Base-by-base conservation (phyloP, 2,888 invertebrate genomes). In the Pseudococcus longispinus region DNA sequence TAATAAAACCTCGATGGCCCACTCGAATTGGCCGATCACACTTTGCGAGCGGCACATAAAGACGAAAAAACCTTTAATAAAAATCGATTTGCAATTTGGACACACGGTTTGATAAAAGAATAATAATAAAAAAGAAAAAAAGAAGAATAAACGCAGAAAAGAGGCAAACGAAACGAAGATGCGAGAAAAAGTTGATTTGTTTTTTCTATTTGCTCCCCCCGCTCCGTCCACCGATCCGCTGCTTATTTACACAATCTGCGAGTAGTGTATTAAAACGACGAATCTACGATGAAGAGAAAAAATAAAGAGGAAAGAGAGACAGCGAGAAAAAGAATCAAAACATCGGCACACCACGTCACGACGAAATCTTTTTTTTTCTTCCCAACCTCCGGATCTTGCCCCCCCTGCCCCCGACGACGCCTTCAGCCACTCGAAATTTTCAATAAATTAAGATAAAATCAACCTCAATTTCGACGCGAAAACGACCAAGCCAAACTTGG, bases 381-480 rank as follows among this genome's bases (percentile, higher is more conserved):
- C n/a, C 5, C 11, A 60, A 9, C 9, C 60, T 8, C 23, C 23
- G n/a, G n/a, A n/a, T n/a, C n/a, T n/a, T n/a, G n/a, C 11, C 20
- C 2, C 20, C 1, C 23, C 20, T 20, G 23, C 20, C 9, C 1
- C 23, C 5, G 23, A 3, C n/a, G 37, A 2, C n/a, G 13, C n/a
- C 55, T 55, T 20, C n/a, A n/a, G n/a, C 20, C 23, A 60, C 23
- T 60, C 60, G 20, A 60, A 23, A 60, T 70, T 70, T 70, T 70
- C 70, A 29, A 70, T 70, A 70, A 70, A 70, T 70, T 70, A 70
- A 70, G 70, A 70, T 70, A 70, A 70, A 70, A 70, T 70, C 29
- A 29, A 29, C 29, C 32, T 70, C 51, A 0, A 55, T n/a, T 55
- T 4, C 5, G 55, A 55, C 3, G 55, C 6, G 55, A 6, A 46